Conservation (phyloP, 2,113 vertebrate genomes). For the Ia io region DNA sequence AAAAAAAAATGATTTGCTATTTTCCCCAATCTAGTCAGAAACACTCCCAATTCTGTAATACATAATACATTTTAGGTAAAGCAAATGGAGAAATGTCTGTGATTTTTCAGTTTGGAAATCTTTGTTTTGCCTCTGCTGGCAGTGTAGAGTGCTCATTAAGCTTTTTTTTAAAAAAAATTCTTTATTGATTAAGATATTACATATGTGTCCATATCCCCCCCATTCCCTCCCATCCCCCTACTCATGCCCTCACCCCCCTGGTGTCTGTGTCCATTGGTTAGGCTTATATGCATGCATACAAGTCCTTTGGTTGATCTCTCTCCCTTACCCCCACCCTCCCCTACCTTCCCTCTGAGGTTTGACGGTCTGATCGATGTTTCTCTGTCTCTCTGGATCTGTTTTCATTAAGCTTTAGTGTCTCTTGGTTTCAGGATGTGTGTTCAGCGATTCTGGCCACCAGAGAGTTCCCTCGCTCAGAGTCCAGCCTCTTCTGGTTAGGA, state of each 20-base stretch:
- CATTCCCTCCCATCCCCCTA: no score
- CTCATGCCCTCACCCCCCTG: no score
- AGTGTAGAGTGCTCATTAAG: background rate
- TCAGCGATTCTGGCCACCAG: constrained; percentile 24
- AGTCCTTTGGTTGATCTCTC: no score
- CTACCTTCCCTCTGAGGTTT: no score
- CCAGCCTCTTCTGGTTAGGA: constrained; percentile 45
- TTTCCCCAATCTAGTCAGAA: background rate
- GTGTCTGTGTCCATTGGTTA: no score
- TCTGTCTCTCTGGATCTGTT: no score
- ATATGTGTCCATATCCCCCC: no score
- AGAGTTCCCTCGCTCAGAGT: constrained; percentile 20
- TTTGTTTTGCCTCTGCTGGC: background rate
- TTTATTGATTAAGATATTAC: no score
- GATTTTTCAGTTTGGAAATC: background rate
- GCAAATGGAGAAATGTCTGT: background rate
- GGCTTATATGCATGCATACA: no score
- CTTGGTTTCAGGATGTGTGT: constrained; percentile 41
- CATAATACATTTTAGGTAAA: constrained; percentile 9
- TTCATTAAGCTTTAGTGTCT: background rate
- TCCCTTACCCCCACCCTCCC: no score
- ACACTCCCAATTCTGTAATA: background rate
- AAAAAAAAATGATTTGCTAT: background rate
- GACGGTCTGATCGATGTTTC: no score
- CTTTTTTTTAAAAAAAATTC: background rate